phyloP scores from a whole-genome alignment of 2,888 invertebrate species.

The Acanthosepion esculentum region DNA sequence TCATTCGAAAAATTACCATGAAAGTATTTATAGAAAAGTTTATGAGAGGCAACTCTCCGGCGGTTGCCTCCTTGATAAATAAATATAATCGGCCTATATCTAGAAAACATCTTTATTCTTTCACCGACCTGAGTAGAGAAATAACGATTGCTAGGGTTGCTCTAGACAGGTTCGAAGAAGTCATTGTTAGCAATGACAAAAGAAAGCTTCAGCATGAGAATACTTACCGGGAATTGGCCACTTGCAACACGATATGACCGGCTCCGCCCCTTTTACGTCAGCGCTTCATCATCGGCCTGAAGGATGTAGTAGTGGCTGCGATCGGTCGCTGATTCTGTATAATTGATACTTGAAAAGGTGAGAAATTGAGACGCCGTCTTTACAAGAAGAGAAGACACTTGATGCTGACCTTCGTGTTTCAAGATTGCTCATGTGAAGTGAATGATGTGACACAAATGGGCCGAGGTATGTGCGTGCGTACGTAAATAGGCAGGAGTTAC shows the following conservation, averaged over 20 bases:
- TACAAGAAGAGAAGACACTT: neutral
- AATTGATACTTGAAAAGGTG: constrained; percentile 33
- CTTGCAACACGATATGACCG: neutral
- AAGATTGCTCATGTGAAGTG: neutral
- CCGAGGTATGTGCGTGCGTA: neutral
- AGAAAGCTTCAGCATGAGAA: neutral
- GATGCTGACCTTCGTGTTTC: neutral
- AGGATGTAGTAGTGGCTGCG: neutral
- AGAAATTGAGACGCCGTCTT: neutral
- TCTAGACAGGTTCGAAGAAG: neutral
- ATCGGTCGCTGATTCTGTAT: neutral
- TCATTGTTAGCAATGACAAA: neutral
- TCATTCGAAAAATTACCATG: no score
- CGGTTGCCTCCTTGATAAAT: no score
- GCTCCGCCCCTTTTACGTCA: neutral
- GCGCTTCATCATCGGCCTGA: neutral
- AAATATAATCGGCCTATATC: no score
- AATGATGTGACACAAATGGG: neutral
- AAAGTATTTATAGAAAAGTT: no score
- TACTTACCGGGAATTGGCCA: neutral
- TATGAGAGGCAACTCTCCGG: no score
- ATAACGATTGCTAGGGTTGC: neutral
- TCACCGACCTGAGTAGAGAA: neutral
- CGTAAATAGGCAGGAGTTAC: neutral
- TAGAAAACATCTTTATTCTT: neutral